Conservation (phyloP, 2,797 vertebrate species). For the Brachyrhaphis roseni region DNA sequence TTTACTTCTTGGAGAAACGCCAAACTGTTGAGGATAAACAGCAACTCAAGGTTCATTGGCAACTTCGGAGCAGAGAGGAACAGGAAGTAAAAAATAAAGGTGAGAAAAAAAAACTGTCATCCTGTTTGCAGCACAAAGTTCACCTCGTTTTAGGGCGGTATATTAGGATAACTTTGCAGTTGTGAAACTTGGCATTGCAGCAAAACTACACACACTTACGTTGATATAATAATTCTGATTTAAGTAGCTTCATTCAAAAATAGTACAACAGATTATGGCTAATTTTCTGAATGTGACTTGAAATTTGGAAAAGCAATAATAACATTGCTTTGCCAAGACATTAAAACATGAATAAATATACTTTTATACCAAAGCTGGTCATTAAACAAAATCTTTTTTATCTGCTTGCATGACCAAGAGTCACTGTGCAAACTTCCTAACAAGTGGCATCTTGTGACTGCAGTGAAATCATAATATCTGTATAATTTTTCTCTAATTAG, state of each 20-base stretch:
- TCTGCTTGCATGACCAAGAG: neutral
- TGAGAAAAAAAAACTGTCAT: neutral
- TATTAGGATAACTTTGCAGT: neutral
- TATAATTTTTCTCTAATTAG: neutral
- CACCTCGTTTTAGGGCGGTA: neutral
- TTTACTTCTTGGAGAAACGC: constrained; percentile 3
- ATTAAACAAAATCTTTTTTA: neutral
- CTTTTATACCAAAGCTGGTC: neutral
- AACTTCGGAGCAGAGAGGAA: neutral
- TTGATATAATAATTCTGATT: neutral
- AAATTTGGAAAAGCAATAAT: neutral
- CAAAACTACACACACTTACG: neutral
- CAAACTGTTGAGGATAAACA: constrained; percentile 2
- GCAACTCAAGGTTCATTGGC: neutral
- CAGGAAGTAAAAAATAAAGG: neutral
- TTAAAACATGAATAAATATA: neutral
- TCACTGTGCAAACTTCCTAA: neutral
- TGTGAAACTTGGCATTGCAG: neutral
- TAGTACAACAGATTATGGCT: neutral
- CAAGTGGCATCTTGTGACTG: neutral
- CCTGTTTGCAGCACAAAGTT: neutral
- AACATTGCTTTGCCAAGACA: neutral
- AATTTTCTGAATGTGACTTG: too few species aligned
- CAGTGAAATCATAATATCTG: neutral
- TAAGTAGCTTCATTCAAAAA: neutral